Base-by-base conservation (phyloP, 1,140 invertebrate genomes). In the Aricia agestis region DNA sequence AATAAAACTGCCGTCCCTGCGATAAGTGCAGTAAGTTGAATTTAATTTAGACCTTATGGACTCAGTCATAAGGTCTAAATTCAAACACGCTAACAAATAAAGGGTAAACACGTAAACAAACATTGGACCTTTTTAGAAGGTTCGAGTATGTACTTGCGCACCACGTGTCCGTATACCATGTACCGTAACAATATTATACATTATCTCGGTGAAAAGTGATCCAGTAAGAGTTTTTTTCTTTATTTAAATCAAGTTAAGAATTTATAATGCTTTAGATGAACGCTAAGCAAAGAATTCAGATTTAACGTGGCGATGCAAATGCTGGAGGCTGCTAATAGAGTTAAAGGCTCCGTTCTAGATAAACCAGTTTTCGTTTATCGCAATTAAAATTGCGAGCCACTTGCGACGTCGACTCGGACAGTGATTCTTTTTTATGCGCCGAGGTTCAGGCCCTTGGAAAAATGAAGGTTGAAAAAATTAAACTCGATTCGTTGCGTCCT, bases 401-500 rank as follows among this genome's bases (percentile, higher is more conserved):
- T 63, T 19, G 59, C 59, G 17, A 63, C 6, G 59, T 10, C 10
- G 18, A 19, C 59, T 19, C 19, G 18, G 10, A 17, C n/a, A 63
- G 19, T 63, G 19, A 63, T 63, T 63, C 18, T 63, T 63, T 63
- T 63, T 63, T 63, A 63, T 63, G 6, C 59, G 32, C n/a, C 9
- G 31, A 19, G 59, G 58, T 69, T 41, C 58, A 17, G 52, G 68
- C 68, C 72, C 71, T 76, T 72, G 65, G 68, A 74, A 76, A 75
- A 68, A 71, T 75, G 68, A 63, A 73, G 72, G 68, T 70, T 73
- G 70, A 65, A 70, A 63, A 79, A 74, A 74, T 72, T 78, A 80
- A 76, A 77, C 71, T 78, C 66, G 76, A 72, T 75, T 78, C 45
- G 77, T 74, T 74, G 78, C 81, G 82, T 82, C 84, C 82, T 87